These are phyloP conservation scores for Mythimna pallens DNA, from an alignment of 2,888 invertebrate species.

Conservation along the genomic window DNA sequence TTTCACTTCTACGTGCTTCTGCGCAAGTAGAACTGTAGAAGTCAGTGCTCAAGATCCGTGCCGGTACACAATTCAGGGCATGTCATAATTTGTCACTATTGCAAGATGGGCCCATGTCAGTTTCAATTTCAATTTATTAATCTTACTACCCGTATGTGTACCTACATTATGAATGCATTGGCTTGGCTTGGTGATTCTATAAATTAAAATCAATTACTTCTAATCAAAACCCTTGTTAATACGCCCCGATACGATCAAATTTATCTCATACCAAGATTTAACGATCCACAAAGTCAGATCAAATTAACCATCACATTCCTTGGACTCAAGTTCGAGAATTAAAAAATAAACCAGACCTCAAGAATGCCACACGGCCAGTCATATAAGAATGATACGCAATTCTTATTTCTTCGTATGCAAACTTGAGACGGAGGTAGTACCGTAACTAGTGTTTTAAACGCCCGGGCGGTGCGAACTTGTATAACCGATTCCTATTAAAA, in stretches of 20 bases:
- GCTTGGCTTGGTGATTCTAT: neutral
- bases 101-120: too few relatives aligned
- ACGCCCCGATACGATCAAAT: neutral
- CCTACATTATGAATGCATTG: too few relatives aligned
- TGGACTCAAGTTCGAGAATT: slow-evolving; percentile 21
- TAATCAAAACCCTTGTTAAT: neutral
- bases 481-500: too few relatives aligned
- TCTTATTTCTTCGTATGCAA: slow-evolving; percentile 61
- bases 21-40: too few relatives aligned
- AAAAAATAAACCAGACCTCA: slow-evolving; percentile 30
- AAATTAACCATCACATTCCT: slow-evolving; percentile 24
- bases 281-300: neutral
- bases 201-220: neutral
- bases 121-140: too few relatives aligned
- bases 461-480: too few relatives aligned
- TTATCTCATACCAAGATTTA: slow-evolving; percentile 7
- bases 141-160: too few relatives aligned
- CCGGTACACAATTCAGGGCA: too few relatives aligned
- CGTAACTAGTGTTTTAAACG: too few relatives aligned
- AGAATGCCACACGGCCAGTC: slow-evolving; percentile 49
- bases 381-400: slow-evolving; percentile 51
- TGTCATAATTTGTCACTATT: too few relatives aligned
- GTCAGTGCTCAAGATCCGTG: too few relatives aligned
- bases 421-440: slow-evolving; percentile 39
- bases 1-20: too few relatives aligned